These are phyloP conservation scores for Apis florea DNA, from an alignment of 1,140 invertebrate species.

Conservation along the genomic window DNA sequence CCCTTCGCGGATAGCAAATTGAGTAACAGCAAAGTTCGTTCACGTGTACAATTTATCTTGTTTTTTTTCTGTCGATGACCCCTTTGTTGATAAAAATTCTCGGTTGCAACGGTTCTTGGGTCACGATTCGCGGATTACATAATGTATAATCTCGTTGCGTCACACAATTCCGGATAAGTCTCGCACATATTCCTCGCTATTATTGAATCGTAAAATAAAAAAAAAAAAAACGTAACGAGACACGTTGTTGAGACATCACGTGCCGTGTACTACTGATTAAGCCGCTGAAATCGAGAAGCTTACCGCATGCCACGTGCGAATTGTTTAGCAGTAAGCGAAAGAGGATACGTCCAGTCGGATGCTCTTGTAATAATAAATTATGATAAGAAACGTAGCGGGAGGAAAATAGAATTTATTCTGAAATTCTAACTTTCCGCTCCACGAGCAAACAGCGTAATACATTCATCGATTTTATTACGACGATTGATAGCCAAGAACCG, in stretches of 20 bases:
- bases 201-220: background rate
- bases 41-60: background rate
- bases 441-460: background rate
- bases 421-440: background rate
- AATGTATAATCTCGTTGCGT: constrained; percentile 22
- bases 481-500: background rate
- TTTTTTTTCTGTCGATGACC: constrained; percentile 2
- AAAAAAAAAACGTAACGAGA: background rate
- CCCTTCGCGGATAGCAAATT: background rate
- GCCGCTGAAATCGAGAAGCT: constrained; percentile 18
- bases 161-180: constrained; percentile 10
- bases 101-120: background rate
- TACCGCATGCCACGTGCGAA: background rate
- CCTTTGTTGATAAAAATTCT: background rate
- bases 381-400: background rate
- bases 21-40: background rate
- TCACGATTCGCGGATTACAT: constrained; percentile 34
- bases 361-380: background rate
- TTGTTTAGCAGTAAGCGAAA: background rate
- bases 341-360: background rate
- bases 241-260: background rate
- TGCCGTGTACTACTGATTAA: constrained; percentile 21
- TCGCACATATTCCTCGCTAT: constrained; percentile 5
- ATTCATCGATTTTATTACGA: constrained; percentile 5
- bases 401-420: background rate